Evolutionary conservation across 2,888 invertebrate species (phyloP), one percentile per base, ranked within the genome.

Genomic region (Leptogaster cylindrica): DNA sequence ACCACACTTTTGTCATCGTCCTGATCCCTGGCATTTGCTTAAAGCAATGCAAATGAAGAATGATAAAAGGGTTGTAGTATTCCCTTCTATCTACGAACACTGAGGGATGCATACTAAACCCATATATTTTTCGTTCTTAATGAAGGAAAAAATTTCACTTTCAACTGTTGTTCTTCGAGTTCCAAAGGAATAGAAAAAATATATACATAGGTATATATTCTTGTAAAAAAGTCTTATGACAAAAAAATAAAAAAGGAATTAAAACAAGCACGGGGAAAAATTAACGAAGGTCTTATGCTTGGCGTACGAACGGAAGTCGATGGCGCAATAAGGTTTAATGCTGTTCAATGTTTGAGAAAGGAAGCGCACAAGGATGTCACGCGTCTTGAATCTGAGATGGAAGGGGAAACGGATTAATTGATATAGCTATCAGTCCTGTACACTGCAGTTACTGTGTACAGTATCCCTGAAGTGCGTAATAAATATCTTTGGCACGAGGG

Each of bases 351-450:
- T 6, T 10, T 31, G 44, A 7, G 31, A 7, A 14, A 36, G 39
- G 27, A 48, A 50, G 20, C 31, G 66, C 69, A 64, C 64, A 48
- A 66, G 66, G 66, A 69, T 64, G 66, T 66, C 69, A 64, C 69
- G 66, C 66, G 69, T 41, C 33, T 58, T 64, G 69, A 69, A 69
- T 69, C 41, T 61, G 23, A 33, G 50, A 18, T 8, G 23, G 50
- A 46, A 46, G 51, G 48, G 55, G 44, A 39, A 61, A 51, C 28
- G 8, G 27, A 48, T 14, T 18, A n/a, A 39, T 66, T 39, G 44
- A 23, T 44, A 52, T 63, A n/a, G n/a, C n/a, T n/a, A n/a, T n/a
- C 46, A 23, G 28, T 41, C 46, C n/a, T 44, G 18, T 28, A 39
- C 39, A 48, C 39, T 36, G 20, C 25, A 48, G 48, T 39, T 48